These are phyloP conservation scores for Echeneis naucrates DNA, from an alignment of 2,797 vertebrate species.

Conservation along the genomic window DNA sequence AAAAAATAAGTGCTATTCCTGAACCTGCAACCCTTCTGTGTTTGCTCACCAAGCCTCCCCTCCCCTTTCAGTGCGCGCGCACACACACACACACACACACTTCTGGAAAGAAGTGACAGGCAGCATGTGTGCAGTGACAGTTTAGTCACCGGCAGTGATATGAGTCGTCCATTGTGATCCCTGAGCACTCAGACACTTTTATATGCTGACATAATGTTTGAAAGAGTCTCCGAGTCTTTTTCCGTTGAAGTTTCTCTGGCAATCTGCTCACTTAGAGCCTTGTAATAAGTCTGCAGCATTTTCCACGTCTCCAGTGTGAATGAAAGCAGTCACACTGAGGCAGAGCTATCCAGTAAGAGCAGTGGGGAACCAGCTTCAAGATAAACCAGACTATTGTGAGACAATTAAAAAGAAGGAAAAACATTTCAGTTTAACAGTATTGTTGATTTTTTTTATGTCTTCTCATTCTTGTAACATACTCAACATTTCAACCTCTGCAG, in stretches of 20 bases:
- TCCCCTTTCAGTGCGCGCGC: slow-evolving; percentile 15
- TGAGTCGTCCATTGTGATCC: slow-evolving; percentile 19
- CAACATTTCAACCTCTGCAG: neutral
- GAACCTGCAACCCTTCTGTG: slow-evolving; percentile 49
- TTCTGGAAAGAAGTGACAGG: slow-evolving; percentile 35
- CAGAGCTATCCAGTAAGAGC: neutral
- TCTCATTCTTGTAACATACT: neutral
- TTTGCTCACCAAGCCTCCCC: slow-evolving; percentile 44
- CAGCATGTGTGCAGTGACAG: slow-evolving; percentile 24
- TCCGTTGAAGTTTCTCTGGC: neutral
- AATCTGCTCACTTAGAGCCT: neutral
- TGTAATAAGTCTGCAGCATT: neutral
- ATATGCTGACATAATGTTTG: slow-evolving; percentile 30
- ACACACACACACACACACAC: slow-evolving; percentile 34
- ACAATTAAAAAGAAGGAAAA: neutral
- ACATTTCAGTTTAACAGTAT: neutral
- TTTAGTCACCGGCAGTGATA: slow-evolving; percentile 37
- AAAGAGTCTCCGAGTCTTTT: neutral
- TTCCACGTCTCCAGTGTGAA: slow-evolving; percentile 6
- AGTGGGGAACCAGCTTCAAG: neutral
- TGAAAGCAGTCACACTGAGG: slow-evolving; percentile 8
- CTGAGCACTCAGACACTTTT: neutral
- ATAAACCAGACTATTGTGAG: neutral
- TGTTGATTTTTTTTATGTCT: neutral
- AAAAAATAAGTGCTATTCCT: slow-evolving; percentile 68